Evolutionary conservation across 2,113 vertebrate species (phyloP), one percentile per base, ranked within the genome.

Genomic region (Solea senegalensis): DNA sequence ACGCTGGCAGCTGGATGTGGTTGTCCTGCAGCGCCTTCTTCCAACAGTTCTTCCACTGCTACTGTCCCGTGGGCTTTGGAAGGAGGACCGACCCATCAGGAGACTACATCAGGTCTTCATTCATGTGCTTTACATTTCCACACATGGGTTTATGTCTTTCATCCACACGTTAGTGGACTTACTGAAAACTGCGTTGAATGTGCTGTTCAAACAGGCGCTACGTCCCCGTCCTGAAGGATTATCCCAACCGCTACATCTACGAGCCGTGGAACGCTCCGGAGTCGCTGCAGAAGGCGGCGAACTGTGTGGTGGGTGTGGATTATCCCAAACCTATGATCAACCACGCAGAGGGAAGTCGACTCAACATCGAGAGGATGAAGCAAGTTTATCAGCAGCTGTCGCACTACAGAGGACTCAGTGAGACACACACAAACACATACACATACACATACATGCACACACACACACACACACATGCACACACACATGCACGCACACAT

Each of bases 1-100:
- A 98, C 0, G 95, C 96, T 0, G 97, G 97, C 77, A 98, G 97
- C 91, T 99, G 97, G 97, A 97, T 98, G 97, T 99, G 97, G 97
- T 92, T 98, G 60, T 99, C 97, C 0, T 98, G 97, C 90, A 98
- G 97, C 0, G 95, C 97, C 0, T 98, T 98, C 91, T 98, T 98
- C 91, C 97, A 98, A 16, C 96, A 98, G 92, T 94, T 94, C 87
- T 98, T 98, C 89, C 97, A 98, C 91, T 99, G 96, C 88, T 99
- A 99, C 82, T 99, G 97, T 74, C 97, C 97, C 0, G 97, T 98
- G 57, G 96, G 96, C 74, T 98, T 99, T 0, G 97, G 97, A 8
- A 93, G 93, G 62, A 94, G 97, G 72, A 97, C 96, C 0, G 97
- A 98, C 89, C 97, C 96, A 43, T 96, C 95, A 2, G 97, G 97